Conservation (phyloP, 2,113 vertebrate genomes). For the Hippocampus barbouri region DNA sequence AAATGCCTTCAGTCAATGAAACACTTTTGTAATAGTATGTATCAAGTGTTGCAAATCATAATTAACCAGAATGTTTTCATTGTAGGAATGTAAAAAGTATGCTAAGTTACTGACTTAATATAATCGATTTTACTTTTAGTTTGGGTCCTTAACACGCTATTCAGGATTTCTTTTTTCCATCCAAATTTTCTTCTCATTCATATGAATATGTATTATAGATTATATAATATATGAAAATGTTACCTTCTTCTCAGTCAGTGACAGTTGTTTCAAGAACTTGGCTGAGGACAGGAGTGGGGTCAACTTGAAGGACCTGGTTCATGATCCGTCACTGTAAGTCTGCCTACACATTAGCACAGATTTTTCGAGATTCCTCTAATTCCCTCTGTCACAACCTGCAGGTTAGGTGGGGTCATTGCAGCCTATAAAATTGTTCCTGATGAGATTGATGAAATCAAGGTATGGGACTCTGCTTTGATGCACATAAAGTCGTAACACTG, state of each 20-base stretch:
- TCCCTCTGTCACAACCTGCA: slow-evolving; percentile 64
- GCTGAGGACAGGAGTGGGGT: slow-evolving; percentile 97
- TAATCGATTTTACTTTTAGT: too few species aligned
- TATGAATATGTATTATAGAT: too few species aligned
- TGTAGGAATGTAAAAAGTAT: too few species aligned
- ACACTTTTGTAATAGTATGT: too few species aligned
- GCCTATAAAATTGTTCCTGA: slow-evolving; percentile 99
- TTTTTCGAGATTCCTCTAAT: slow-evolving; percentile 47
- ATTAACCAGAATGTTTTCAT: too few species aligned
- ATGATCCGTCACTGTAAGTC: slow-evolving; percentile 98
- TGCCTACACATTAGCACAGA: background rate
- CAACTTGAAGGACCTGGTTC: slow-evolving; percentile 98
- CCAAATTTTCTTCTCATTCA: too few species aligned
- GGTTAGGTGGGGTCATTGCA: slow-evolving; percentile 92
- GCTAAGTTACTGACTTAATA: too few species aligned
- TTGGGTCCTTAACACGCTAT: too few species aligned
- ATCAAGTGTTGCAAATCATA: too few species aligned
- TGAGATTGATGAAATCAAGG: slow-evolving; percentile 98
- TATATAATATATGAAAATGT: background rate
- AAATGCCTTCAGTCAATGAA: too few species aligned
- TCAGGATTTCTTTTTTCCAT: too few species aligned
- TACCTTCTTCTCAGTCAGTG: slow-evolving; percentile 83
- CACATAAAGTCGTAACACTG: background rate
- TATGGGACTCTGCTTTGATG: slow-evolving; percentile 49
- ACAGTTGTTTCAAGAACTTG: slow-evolving; percentile 97